A percentile compares a stretch with the other conserved stretches of the same genome.
These are phyloP conservation scores for Lipotes vexillifer DNA, from an alignment of 2,113 vertebrate genomes.

Conservation along the genomic window DNA sequence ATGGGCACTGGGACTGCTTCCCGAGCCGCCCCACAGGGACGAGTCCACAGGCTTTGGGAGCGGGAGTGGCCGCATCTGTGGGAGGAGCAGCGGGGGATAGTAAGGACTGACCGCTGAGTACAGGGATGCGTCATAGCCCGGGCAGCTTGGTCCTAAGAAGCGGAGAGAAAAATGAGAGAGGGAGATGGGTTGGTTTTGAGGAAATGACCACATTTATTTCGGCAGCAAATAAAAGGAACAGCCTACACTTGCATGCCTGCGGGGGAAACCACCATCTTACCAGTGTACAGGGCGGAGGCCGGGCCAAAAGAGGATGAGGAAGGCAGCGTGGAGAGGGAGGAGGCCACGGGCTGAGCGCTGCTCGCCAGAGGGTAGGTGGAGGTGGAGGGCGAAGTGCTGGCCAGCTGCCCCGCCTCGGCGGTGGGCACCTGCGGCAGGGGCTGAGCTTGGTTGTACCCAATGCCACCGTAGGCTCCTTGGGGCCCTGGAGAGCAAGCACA, in stretches of 20 bases:
- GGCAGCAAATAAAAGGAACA: neutral
- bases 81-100: conserved; percentile 62
- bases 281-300: conserved; percentile 75
- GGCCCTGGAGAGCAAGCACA: conserved; percentile 57
- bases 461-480: conserved; percentile 76
- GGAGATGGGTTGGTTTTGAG: neutral
- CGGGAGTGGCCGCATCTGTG: conserved; percentile 12
- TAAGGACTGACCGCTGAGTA: conserved; percentile 79
- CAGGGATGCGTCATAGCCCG: conserved; percentile 73
- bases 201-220: neutral
- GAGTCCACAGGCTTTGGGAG: conserved; percentile 68
- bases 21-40: conserved; percentile 78
- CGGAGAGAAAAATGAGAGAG: neutral
- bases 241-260: neutral
- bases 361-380: conserved; percentile 78
- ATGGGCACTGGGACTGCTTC: conserved; percentile 69
- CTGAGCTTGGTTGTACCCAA: conserved; percentile 77
- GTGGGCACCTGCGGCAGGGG: conserved; percentile 79
- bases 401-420: conserved; percentile 73
- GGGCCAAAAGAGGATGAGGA: conserved; percentile 78
- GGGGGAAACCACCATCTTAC: conserved; percentile 48
- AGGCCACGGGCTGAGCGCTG: conserved; percentile 75
- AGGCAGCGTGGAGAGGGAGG: conserved; percentile 62
- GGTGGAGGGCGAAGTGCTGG: conserved; percentile 75
- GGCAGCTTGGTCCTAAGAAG: conserved; percentile 80